Base-by-base conservation (phyloP, 2,888 invertebrate genomes). In the Ypsolopha sequella region DNA sequence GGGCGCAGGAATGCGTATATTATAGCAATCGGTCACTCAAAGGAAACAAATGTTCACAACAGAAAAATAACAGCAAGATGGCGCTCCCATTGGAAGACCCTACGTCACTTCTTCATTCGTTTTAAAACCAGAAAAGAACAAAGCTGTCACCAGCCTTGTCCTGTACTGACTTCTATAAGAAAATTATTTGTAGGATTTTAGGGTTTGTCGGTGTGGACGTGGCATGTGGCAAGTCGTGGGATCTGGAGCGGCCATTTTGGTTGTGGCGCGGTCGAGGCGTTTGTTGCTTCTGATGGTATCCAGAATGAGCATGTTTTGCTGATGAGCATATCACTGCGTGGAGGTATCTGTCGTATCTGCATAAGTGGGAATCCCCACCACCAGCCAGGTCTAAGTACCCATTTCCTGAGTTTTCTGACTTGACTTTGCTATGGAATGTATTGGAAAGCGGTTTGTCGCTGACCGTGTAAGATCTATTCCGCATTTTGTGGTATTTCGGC, bases 301-400 rank as follows among this genome's bases (percentile, higher is more conserved):
- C 87, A 0, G 82, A 77, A 54, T 86, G 73, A 1, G 85, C 85
- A 56, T 87, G 87, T 10, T 78, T 70, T 7, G 87, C 78, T 1
- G 87, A 86, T 14, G 88, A 86, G 62, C 90, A 90, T 56, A 90
- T 90, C 46, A 89, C 90, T 45, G 90, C 90, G 65, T 90, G 90
- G 52, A 90, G 69, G 66, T 90, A 90, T 53, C 90, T 85, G 64
- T 90, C 90, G 64, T 90, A 90, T 53, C 85, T 62, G 56, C 85
- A 85, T 58, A 88, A 61, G 62, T 89, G 73, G 7, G 89, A 89
- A 54, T 89, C 88, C 10, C 89, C 89, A 54, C 88, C 89, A 64
- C 88, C 45, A 33, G 90, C 89, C 67, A 90, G 67, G 66, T 90
- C 90, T 57, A 90, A 77, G 63, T 90, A 90, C 63, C 89, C 90